A percentile compares a stretch with the other conserved stretches of the same genome.
Evolutionary conservation across 2,113 vertebrate species (phyloP).

Genomic region (Thomomys bottae): DNA sequence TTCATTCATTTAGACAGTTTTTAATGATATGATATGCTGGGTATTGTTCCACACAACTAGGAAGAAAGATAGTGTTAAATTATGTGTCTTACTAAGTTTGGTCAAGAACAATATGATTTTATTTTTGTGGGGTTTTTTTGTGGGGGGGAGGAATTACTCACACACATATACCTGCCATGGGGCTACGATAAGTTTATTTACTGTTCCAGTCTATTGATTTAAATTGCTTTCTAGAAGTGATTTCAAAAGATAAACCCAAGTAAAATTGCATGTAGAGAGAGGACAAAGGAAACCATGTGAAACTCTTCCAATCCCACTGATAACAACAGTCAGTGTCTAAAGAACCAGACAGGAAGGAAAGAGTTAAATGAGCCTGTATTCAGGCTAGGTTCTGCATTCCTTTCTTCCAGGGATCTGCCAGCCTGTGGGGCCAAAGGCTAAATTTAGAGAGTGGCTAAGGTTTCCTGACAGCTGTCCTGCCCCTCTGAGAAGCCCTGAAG

Average conservation of each 20-base stretch:
- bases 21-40: background rate
- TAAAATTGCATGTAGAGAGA: background rate
- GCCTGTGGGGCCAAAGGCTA: constrained; percentile 80
- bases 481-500: constrained; percentile 67
- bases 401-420: constrained; percentile 74
- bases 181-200: background rate
- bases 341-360: constrained; percentile 60
- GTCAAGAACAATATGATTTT: background rate
- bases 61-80: background rate
- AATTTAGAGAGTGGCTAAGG: constrained; percentile 87
- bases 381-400: constrained; percentile 76
- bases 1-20: constrained; percentile 36
- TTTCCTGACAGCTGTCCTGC: constrained; percentile 86
- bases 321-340: rapidly evolving
- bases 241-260: background rate
- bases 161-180: background rate
- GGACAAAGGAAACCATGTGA: rapidly evolving
- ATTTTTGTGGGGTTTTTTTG: background rate
- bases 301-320: background rate
- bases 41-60: background rate
- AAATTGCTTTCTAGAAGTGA: background rate
- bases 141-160: too few relatives aligned
- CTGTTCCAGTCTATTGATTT: background rate
- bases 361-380: constrained; percentile 80
- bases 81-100: background rate